Evolutionary conservation across 2,113 vertebrate genomes (phyloP), one percentile per base, ranked within the genome.

Genomic region (Onychorhynchus coronatus): DNA sequence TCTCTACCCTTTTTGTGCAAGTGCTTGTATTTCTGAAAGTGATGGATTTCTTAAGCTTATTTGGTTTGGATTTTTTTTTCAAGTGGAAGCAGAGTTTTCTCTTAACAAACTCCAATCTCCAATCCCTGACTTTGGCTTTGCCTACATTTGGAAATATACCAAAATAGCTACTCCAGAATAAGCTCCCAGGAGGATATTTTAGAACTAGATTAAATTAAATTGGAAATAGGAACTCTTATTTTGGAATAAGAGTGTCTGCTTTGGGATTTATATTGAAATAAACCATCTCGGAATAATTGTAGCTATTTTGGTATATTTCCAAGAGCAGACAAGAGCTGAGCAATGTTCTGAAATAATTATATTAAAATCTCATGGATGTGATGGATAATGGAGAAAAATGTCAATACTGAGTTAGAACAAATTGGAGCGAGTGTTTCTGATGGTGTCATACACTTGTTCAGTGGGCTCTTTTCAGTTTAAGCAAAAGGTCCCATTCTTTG

Each of bases 241-340:
- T 94, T 92, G 88, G 86, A 94, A 78, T 89, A 92, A 86, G 88
- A 95, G 52, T 84, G 76, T 56, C 61, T 2, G 4, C 95, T 72
- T 94, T 93, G 95, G 96, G 96, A 93, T 93, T 96, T 94, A 75
- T 58, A 91, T 93, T 82, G 88, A 95, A 95, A 95, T 88, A 95
- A 95, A 77, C 65, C 52, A 6, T 49, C 91, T 95, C 6, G 0
- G 77, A 96, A 95, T 94, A 95, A 96, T 71, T 83, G 70, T 89
- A 85, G 52, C 88, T 95, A 96, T 96, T 94, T 87, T 92, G 92
- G 79, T 84, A n/a, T 71, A 78, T 92, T 94, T 96, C 85, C 88
- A 97, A 84, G 52, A 86, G 56, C 82, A 91, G 82, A 71, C 39
- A 71, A 55, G 75, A 93, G 52, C 62, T 92, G 87, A 94, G 37